Evolutionary conservation across 2,113 vertebrate species (phyloP).

Genomic region (Paracanthobrama guichenoti): DNA sequence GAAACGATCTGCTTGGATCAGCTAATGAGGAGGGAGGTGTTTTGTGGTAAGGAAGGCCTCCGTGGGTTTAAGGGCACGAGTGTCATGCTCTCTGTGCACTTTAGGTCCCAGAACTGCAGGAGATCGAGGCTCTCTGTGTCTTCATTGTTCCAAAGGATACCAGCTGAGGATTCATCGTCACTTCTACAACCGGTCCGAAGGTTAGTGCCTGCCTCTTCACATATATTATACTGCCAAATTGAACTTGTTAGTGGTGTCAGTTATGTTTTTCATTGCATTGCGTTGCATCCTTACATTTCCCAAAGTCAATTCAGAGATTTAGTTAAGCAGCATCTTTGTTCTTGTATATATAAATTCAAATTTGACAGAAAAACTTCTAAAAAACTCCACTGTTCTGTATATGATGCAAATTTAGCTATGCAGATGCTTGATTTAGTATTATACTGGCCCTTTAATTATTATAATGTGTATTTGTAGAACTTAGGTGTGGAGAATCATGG

Average conservation of each 20-base stretch:
- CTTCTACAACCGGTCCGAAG: slow-evolving; percentile 32
- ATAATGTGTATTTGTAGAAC: slow-evolving; percentile 27
- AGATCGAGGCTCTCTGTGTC: slow-evolving; percentile 35
- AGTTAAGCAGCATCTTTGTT: not conserved
- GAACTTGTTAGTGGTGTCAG: not conserved
- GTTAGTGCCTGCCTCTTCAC: slow-evolving; percentile 59
- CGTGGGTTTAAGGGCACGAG: slow-evolving; percentile 69
- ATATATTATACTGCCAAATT: too few relatives aligned
- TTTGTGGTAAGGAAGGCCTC: slow-evolving; percentile 57
- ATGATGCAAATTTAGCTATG: not conserved
- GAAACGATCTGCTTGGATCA: slow-evolving; percentile 70
- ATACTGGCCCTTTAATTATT: not conserved
- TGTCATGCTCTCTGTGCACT: slow-evolving; percentile 64
- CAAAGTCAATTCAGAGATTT: not conserved
- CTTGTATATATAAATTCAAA: not conserved
- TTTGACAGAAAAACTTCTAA: not conserved
- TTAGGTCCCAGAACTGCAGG: slow-evolving; percentile 61
- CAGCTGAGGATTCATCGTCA: not conserved
- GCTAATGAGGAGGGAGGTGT: slow-evolving; percentile 73
- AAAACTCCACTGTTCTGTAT: not conserved
- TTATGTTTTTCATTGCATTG: not conserved
- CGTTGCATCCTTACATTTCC: not conserved
- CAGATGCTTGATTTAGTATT: not conserved
- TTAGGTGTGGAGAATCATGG: slow-evolving; percentile 67
- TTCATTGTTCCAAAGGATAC: slow-evolving; percentile 23